phyloP scores from a whole-genome alignment of 2,113 vertebrate genomes.

The Clinocottus analis region DNA sequence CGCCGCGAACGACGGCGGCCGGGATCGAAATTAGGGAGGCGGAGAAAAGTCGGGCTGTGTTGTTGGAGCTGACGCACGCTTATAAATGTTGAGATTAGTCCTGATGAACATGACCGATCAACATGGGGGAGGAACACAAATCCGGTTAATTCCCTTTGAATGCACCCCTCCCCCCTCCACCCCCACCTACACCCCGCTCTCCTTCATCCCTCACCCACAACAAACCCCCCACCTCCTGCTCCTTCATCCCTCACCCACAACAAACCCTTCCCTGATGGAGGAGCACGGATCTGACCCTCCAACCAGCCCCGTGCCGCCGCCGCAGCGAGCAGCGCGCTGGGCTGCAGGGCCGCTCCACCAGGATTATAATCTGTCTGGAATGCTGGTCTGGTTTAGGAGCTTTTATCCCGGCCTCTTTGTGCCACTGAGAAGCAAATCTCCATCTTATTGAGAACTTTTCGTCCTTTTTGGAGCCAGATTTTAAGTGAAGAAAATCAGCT shows the following conservation, averaged over 20 bases:
- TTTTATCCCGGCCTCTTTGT: conserved; percentile 28
- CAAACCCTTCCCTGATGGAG: conserved; percentile 29
- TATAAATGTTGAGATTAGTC: conserved; percentile 52
- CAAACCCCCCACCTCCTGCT: too few relatives aligned
- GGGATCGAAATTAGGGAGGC: conserved; percentile 25
- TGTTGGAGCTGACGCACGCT: conserved; percentile 31
- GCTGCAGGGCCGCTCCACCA: conserved; percentile 30
- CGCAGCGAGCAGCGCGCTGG: conserved; percentile 15
- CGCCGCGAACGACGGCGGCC: conserved; percentile 8
- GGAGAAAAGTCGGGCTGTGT: neutral
- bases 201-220: conserved; percentile 23
- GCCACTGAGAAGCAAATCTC: conserved; percentile 9
- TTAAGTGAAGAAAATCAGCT: neutral
- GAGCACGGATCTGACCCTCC: conserved; percentile 4
- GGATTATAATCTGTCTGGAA: conserved; percentile 82
- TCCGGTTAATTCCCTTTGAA: conserved; percentile 68
- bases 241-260: conserved; percentile 23
- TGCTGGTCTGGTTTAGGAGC: conserved; percentile 61
- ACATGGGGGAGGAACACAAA: conserved; percentile 56
- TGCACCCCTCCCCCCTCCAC: too few relatives aligned
- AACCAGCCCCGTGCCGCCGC: neutral
- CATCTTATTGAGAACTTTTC: neutral
- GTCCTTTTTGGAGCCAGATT: neutral
- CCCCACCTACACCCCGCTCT: neutral
- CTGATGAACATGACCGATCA: conserved; percentile 57